Base-by-base conservation (phyloP, 2,888 invertebrate genomes). In the Dioctria linearis region DNA sequence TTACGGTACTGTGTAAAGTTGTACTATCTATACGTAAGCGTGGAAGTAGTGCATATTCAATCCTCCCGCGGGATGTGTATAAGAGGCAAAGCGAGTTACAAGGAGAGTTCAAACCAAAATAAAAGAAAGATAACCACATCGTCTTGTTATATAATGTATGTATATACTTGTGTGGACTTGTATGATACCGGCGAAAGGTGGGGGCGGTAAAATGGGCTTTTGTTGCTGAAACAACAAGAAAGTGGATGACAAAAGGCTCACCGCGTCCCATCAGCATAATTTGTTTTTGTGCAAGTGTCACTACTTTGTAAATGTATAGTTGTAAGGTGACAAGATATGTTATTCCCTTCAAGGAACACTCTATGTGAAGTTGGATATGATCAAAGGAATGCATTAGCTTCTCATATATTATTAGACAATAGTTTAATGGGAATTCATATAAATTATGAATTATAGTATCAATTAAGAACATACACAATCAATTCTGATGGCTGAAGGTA, bases 121-220 rank as follows among this genome's bases (percentile, higher is more conserved):
- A 43, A 9, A 66, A 66, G 46, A 66, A 66, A 43, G 42, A 43
- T 43, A 66, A 66, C 66, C n/a, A 66, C 66, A 5, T n/a, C n/a
- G 46, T 66, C 66, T 66, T 66, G 13, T 43, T 66, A 43, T 37
- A 13, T 43, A 43, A 43, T 66, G 13, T 25, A 25, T 25, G 25
- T 25, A 25, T 25, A 25, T 25, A 25, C 2, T 25, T 25, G 25
- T 25, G 25, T 2, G 25, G 25, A 25, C 25, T 25, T 25, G 25
- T 25, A 25, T 25, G 25, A 25, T 25, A 25, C 25, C 2, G 25
- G 25, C n/a, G 66, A 66, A 9, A 42, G 4, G 42, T 3, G 13
- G 25, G 6, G 37, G 66, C 9, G 42, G 5, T 42, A 43, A 66
- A 43, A 46, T 42, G 4, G 46, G 66, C n/a, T 43, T 43, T 66